phyloP scores from a whole-genome alignment of 2,113 vertebrate genomes.

The Oreochromis aureus region DNA sequence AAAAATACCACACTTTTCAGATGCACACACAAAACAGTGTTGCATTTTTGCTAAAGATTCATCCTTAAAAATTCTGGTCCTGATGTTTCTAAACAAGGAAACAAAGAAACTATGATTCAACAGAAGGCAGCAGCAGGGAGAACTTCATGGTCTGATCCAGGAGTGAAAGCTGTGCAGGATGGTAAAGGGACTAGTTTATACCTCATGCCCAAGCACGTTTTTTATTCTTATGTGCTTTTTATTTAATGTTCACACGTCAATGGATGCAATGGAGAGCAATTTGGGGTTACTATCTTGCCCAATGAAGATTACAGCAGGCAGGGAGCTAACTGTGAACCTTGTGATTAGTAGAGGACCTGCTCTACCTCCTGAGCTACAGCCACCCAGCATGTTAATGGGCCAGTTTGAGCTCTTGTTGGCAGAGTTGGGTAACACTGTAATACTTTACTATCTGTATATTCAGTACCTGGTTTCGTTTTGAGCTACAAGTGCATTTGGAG shows the following conservation, averaged over 20 bases:
- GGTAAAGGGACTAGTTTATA: not conserved
- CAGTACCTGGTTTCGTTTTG: not conserved
- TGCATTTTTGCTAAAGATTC: too few relatives aligned
- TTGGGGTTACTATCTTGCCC: rapidly evolving
- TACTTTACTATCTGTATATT: not conserved
- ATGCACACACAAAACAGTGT: too few relatives aligned
- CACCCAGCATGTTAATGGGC: not conserved
- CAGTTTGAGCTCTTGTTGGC: not conserved
- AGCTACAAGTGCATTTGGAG: not conserved
- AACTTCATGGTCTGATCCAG: not conserved
- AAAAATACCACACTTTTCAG: too few relatives aligned
- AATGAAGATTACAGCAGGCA: not conserved
- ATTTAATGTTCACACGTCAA: not conserved
- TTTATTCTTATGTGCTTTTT: not conserved
- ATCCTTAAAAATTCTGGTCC: not conserved
- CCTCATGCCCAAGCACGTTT: not conserved
- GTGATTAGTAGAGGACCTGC: not conserved
- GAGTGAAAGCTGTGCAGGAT: not conserved
- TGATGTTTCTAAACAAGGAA: not conserved
- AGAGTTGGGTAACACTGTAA: not conserved
- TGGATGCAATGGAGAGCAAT: not conserved
- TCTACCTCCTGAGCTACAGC: not conserved
- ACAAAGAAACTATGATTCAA: not conserved
- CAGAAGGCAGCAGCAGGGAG: not conserved
- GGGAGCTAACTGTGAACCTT: not conserved